Conservation (phyloP, 1,140 invertebrate species). For the Drosophila baimaii region DNA sequence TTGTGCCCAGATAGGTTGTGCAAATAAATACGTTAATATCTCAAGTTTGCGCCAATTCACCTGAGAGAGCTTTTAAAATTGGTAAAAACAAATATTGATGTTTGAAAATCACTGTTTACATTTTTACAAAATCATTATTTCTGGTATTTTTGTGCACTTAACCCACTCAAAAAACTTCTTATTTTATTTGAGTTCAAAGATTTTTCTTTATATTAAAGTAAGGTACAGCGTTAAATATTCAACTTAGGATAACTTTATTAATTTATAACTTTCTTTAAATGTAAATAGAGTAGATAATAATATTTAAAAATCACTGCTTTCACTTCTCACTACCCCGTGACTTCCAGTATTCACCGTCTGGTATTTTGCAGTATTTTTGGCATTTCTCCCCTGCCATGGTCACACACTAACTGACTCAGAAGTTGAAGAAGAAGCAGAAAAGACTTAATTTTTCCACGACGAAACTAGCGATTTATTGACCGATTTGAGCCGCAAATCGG, state of each 20-base stretch:
- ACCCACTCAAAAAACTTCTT: background rate
- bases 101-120: conserved; percentile 8
- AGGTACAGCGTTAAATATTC: background rate
- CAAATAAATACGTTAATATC: conserved; percentile 19
- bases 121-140: background rate
- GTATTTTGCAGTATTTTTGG: conserved; percentile 4
- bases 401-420: conserved; percentile 69
- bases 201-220: background rate
- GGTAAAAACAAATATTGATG: background rate
- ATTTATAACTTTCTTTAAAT: background rate
- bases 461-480: conserved; percentile 38
- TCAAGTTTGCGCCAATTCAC: background rate
- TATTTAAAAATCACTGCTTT: conserved; percentile 1
- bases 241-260: too few species aligned
- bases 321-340: background rate
- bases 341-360: background rate
- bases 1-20: conserved; percentile 8
- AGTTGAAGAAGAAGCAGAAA: conserved; percentile 51
- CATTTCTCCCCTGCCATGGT: background rate
- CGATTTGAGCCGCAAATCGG: conserved; percentile 13
- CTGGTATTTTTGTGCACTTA: background rate
- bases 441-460: conserved; percentile 69
- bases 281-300: background rate
- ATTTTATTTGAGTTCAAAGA: background rate
- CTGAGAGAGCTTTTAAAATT: conserved; percentile 6